phyloP scores from a whole-genome alignment of 2,888 invertebrate species.

The Cenopis cana region DNA sequence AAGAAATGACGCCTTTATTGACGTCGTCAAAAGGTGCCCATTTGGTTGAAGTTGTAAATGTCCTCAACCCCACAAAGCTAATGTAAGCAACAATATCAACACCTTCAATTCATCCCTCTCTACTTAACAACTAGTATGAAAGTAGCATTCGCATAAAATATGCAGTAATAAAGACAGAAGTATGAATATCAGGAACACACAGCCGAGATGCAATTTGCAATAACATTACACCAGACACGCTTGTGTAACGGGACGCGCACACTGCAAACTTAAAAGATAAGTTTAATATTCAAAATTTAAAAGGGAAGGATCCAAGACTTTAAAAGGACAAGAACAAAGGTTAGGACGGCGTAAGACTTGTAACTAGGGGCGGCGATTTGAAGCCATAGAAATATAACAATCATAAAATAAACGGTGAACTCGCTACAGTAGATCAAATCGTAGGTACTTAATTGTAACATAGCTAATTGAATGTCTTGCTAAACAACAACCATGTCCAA shows the following conservation, averaged over 20 bases:
- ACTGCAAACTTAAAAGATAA: constrained; percentile 16
- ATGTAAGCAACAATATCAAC: constrained; percentile 26
- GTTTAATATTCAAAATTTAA: neutral
- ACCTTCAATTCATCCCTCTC: constrained; percentile 32
- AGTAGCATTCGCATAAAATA: constrained; percentile 49
- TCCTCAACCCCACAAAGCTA: neutral
- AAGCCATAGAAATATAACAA: neutral
- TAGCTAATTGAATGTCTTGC: neutral
- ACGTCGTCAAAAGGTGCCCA: too few relatives aligned
- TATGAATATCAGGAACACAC: constrained; percentile 61
- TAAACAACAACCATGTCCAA: constrained; percentile 4
- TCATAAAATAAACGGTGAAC: neutral
- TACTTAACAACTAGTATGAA: constrained; percentile 32
- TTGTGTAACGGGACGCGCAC: constrained; percentile 27
- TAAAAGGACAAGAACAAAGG: neutral
- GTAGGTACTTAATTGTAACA: neutral
- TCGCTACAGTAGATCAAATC: too few relatives aligned
- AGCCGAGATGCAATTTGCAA: constrained; percentile 71
- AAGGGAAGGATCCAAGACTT: neutral
- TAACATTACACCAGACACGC: constrained; percentile 65
- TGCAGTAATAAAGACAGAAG: constrained; percentile 52
- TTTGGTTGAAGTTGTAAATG: too few relatives aligned
- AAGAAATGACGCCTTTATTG: too few relatives aligned
- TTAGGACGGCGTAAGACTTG: too few relatives aligned
- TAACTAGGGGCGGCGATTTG: neutral